Percentiles rank a stretch among this genome's conserved stretches.
phyloP scores from a whole-genome alignment of 2,888 invertebrate species.

The Neoitamus cyanurus region DNA sequence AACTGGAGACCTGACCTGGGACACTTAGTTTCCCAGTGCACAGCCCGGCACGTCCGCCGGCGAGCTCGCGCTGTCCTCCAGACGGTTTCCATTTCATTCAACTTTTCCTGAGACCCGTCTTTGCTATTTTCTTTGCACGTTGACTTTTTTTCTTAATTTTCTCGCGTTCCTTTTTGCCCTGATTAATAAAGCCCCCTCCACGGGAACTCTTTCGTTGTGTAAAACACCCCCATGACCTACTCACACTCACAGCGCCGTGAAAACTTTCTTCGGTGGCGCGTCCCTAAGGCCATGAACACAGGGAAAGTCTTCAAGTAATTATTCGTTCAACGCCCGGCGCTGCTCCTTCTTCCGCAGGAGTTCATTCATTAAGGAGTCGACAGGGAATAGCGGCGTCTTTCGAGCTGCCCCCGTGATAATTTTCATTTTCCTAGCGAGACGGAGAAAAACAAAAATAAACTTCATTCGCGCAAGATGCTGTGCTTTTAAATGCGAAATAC shows the following conservation, averaged over 20 bases:
- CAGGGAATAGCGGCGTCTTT: slow-evolving; percentile 48
- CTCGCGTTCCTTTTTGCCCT: slow-evolving; percentile 49
- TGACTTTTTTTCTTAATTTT: slow-evolving; percentile 51
- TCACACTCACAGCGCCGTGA: slow-evolving; percentile 35
- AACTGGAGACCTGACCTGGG: slow-evolving; percentile 50
- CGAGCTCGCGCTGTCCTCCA: slow-evolving; percentile 43
- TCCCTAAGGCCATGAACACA: slow-evolving; percentile 37
- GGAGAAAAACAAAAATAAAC: slow-evolving; percentile 41
- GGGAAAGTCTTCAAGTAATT: slow-evolving; percentile 51
- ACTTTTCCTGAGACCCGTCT: slow-evolving; percentile 41
- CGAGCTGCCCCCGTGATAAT: slow-evolving; percentile 35
- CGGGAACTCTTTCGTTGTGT: slow-evolving; percentile 48
- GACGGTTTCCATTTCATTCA: slow-evolving; percentile 53
- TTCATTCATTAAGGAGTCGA: slow-evolving; percentile 51
- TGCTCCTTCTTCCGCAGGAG: slow-evolving; percentile 43
- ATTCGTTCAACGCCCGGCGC: slow-evolving; percentile 52
- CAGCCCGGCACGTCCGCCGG: slow-evolving; percentile 22
- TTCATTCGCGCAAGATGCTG: background rate
- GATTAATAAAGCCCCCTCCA: slow-evolving; percentile 47
- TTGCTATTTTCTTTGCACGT: slow-evolving; percentile 42
- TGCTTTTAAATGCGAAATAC: background rate
- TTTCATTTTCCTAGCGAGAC: slow-evolving; percentile 47
- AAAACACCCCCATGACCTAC: slow-evolving; percentile 47
- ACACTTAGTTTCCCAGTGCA: slow-evolving; percentile 41
- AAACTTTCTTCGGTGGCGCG: slow-evolving; percentile 39